Base-by-base conservation (phyloP, 2,797 vertebrate genomes). In the Sandelia bainsii region DNA sequence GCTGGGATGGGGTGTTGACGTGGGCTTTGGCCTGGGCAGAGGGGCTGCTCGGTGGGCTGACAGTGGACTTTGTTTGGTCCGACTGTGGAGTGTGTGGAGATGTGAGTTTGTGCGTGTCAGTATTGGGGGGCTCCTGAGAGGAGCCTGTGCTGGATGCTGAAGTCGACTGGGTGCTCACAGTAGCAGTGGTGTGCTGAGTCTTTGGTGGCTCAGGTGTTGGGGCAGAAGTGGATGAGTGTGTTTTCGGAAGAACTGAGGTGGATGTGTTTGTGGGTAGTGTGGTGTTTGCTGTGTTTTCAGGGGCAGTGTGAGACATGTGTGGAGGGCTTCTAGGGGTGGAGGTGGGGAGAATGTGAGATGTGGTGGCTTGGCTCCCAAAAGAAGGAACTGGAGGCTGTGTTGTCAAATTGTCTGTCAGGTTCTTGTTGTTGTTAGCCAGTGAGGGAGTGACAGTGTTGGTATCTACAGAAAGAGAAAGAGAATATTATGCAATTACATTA, bases 1-100 rank as follows among this genome's bases (percentile, higher is more conserved):
- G 92, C 81, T 91, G 80, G 9, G 93, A 89, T 3, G 86, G 84
- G 4, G 14, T 80, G 37, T 83, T 61, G 0, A 12, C 40, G 0
- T 54, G 84, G 19, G 32, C 0, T 57, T 79, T 84, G 52, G 83
- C 13, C 54, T 81, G 75, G 45, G 84, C 3, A 13, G 84, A 45
- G 61, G 79, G 39, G 69, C 58, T 82, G 76, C 37, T 75, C 0
- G 27, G 1, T 0, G 27, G 44, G 22, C 6, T 16, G 40, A 0
- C 0, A 32, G 60, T 48, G 40, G 69, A 2, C 23, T 20, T 37
- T 1, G 14, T 6, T 16, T 14, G 48, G 40, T 53, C 4, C 0
- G 80, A 5, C 4, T 17, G 37, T 8, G 53, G 14, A 3, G 74
- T 45, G n/a, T 2, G 40, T 29, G 53, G 32, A 11, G 72, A 11